Evolutionary conservation across 2,797 vertebrate species (phyloP).

Genomic region (Arrhamphus sclerolepis): DNA sequence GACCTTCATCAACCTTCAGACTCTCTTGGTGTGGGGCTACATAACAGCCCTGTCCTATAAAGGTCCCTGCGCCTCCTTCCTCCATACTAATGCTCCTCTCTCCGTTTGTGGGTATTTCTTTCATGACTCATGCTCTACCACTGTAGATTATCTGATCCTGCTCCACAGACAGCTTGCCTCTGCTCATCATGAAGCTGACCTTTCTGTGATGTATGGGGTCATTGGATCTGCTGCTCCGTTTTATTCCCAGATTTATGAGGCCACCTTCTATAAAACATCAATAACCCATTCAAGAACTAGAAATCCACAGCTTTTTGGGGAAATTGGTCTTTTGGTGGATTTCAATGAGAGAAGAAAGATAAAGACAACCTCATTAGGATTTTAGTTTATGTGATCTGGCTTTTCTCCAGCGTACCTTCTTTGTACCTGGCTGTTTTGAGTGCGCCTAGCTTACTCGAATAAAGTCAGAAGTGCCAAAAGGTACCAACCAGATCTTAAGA

Average conservation of each 20-base stretch:
- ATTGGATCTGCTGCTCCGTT: constrained; percentile 12
- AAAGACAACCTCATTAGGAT: neutral
- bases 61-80: constrained; percentile 22
- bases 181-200: constrained; percentile 19
- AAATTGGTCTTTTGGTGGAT: neutral
- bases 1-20: constrained; percentile 4
- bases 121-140: constrained; percentile 9
- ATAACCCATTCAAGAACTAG: constrained; percentile 28
- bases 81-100: constrained; percentile 44
- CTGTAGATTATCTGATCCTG: constrained; percentile 4
- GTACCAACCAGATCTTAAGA: too few relatives aligned
- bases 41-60: constrained; percentile 9
- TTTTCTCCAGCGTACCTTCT: neutral
- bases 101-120: constrained; percentile 3
- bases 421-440: too few relatives aligned
- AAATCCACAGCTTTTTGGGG: constrained; percentile 1
- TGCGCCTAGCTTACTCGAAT: too few relatives aligned
- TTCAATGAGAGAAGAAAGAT: neutral
- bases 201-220: constrained; percentile 59
- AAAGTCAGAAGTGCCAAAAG: too few relatives aligned
- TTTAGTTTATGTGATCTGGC: neutral
- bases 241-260: constrained; percentile 48
- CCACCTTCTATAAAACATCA: constrained; percentile 5
- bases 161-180: constrained; percentile 13
- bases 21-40: neutral